Conservation (phyloP, 1,140 invertebrate genomes). For the Eueides isabella region DNA sequence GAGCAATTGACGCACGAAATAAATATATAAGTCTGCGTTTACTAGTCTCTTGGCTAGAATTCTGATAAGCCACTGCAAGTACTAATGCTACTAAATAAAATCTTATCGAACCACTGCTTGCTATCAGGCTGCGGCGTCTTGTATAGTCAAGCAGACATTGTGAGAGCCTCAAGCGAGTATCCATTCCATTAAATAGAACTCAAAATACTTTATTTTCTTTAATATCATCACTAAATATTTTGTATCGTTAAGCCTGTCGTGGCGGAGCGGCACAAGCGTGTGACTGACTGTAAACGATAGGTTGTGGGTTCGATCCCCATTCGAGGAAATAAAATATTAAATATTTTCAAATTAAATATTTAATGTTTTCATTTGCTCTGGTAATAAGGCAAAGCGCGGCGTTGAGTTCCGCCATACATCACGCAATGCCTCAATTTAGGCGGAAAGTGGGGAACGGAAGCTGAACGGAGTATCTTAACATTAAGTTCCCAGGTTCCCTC, state of each 20-base stretch:
- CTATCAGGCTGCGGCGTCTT: slow-evolving; percentile 54
- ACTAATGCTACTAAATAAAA: slow-evolving; percentile 69
- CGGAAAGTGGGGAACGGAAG: too few species aligned
- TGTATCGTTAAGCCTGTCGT: slow-evolving; percentile 24
- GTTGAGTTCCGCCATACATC: too few species aligned
- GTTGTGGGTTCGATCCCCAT: too few species aligned
- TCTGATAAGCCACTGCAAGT: slow-evolving; percentile 61
- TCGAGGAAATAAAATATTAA: too few species aligned
- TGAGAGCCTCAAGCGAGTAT: slow-evolving; percentile 34
- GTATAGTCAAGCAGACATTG: slow-evolving; percentile 45
- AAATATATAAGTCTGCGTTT: slow-evolving; percentile 15
- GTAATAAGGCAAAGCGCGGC: too few species aligned
- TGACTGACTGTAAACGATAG: too few species aligned
- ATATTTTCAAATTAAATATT: too few species aligned
- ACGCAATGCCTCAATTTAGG: too few species aligned
- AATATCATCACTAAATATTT: slow-evolving; percentile 30
- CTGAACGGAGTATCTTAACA: too few species aligned
- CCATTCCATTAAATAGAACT: slow-evolving; percentile 33
- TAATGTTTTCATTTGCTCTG: too few species aligned
- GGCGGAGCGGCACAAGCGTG: too few species aligned
- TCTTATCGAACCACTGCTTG: slow-evolving; percentile 59
- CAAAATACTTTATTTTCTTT: slow-evolving; percentile 34
- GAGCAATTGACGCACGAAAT: background rate
- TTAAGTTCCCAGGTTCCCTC: too few species aligned
- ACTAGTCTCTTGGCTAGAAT: slow-evolving; percentile 12